Conservation (phyloP, 2,113 vertebrate genomes). For the Paramisgurnus dabryanus region DNA sequence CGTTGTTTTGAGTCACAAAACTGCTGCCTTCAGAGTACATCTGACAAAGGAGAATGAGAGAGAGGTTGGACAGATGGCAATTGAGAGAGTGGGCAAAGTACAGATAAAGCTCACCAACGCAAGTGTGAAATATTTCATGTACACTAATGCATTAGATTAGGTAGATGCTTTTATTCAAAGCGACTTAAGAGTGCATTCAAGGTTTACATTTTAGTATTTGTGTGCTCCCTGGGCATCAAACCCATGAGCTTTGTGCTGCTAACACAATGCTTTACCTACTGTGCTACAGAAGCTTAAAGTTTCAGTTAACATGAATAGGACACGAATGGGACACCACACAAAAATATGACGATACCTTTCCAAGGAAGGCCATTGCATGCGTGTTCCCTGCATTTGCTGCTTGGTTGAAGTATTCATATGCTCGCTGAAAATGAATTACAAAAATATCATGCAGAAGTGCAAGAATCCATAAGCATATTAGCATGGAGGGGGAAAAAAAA, state of each 20-base stretch:
- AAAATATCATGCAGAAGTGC: neutral
- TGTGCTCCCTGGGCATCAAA: too few relatives aligned
- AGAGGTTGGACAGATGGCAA: neutral
- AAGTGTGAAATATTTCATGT: neutral
- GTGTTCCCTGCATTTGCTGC: slow-evolving; percentile 96
- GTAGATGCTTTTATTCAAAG: too few relatives aligned
- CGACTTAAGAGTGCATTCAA: too few relatives aligned
- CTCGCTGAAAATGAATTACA: slow-evolving; percentile 76
- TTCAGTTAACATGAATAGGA: neutral
- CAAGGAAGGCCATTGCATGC: slow-evolving; percentile 97
- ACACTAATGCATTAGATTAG: too few relatives aligned
- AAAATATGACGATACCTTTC: slow-evolving; percentile 79
- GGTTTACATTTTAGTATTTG: too few relatives aligned
- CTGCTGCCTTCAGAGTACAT: slow-evolving; percentile 99
- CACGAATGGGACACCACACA: too few relatives aligned
- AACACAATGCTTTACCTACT: too few relatives aligned
- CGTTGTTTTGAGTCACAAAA: slow-evolving; percentile 91
- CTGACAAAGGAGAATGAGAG: slow-evolving; percentile 65
- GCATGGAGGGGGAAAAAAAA: neutral
- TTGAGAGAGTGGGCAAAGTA: neutral
- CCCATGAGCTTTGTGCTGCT: too few relatives aligned
- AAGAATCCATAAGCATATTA: neutral
- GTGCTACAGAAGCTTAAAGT: too few relatives aligned
- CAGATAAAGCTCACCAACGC: neutral
- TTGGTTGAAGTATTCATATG: slow-evolving; percentile 97